Evolutionary conservation across 2,113 vertebrate genomes (phyloP), one percentile per base, ranked within the genome.

Genomic region (Amphiprion percula): DNA sequence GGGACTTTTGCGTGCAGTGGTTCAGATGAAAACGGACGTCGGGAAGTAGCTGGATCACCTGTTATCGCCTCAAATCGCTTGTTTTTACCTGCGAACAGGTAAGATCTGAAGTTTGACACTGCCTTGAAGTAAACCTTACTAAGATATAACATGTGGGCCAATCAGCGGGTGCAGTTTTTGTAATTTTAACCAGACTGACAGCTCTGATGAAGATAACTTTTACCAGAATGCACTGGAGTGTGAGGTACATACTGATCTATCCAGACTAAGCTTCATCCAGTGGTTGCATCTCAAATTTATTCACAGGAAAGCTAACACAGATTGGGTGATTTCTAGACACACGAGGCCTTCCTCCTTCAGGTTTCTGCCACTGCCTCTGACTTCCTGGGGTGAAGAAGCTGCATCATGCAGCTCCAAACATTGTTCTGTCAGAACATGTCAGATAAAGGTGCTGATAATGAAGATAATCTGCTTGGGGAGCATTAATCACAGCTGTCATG

Each of bases 351-450:
- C 62, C 60, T 67, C 46, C 66, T 74, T 16, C 47, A 77, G 46
- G 58, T 21, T 67, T 74, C 33, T 68, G 30, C 77, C 55, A 83
- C 82, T 89, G 84, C 83, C 77, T 83, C 15, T 83, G 80, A 58
- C 62, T 79, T 80, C 39, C 70, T 85, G 78, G 30, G 65, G 24
- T 74, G 58, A 77, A 80, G 74, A 78, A 72, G 68, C 63, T 74
- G 60, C 68, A 84, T 21, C 47, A 21, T 23, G 68, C 56, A 61
- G 30, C 46, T 70, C 14, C 58, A 26, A 30, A 33, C 49, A 39
- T 3, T 54, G 17, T 44, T 50, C 19, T 64, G 39, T 56, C 21
- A 15, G 63, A 63, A 44, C 9, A 12, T 23, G 60, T 49, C 41
- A 24, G 39, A 28, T 68, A 12, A 53, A 30, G 19, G 3, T 30